Evolutionary conservation across 2,888 invertebrate genomes (phyloP), one percentile per base, ranked within the genome.

Genomic region (Therioaphis trifolii): DNA sequence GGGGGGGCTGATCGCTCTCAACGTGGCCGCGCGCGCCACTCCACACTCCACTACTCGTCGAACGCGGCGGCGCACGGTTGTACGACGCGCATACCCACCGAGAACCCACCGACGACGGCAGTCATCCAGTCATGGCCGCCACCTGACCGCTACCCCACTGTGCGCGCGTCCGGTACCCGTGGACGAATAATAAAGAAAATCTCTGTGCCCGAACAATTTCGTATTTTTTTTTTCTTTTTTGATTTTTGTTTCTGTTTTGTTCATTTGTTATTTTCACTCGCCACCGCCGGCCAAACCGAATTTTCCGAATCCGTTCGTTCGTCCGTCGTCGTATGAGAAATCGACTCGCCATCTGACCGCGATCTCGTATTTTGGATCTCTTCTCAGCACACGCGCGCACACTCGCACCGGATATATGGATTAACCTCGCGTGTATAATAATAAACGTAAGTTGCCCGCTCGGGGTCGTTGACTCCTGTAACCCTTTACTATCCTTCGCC

Each of bases 111-210:
- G 49, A 43, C 69, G 29, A n/a, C 82, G 7, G 35, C 35, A 35
- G 35, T 35, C 35, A 35, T 35, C 35, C 35, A 82, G 82, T 82
- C 82, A 82, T 82, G 82, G 82, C 82, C 72, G 82, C 72, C 82
- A 82, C 82, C 82, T 82, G 82, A 82, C 74, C 82, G 72, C 82
- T 74, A 74, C 82, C 82, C 82, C 74, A 82, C 82, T 72, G 72
- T 63, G 74, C n/a, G 72, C 63, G 82, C 74, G 82, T 63, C 29
- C 63, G 49, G 79, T 71, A 4, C 9, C 63, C 58, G 82, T 63
- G 74, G 35, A 63, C 49, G 46, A 78, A 76, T 18, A n/a, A 40
- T 40, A 14, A 35, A 66, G 68, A 78, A 15, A 15, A 49, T 2
- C 4, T 35, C 35, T 35, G 7, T 35, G 3, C 35, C 35, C n/a